Evolutionary conservation across 2,113 vertebrate genomes (phyloP).

Genomic region (Mugil cephalus): DNA sequence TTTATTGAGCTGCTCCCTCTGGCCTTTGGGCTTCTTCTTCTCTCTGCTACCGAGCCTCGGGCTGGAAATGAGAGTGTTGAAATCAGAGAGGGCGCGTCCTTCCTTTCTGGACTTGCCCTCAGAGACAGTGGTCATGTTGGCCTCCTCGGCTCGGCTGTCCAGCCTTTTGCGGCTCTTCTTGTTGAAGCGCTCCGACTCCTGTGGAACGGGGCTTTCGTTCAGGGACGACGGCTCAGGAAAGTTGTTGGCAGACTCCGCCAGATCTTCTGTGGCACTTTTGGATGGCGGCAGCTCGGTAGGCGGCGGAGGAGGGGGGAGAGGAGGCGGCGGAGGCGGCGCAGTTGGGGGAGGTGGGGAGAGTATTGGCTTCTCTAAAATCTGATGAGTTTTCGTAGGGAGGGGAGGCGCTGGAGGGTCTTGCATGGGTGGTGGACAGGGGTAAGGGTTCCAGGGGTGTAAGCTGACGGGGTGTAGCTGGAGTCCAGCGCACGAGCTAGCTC

Average conservation of each 20-base stretch:
- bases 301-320: constrained; percentile 86
- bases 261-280: constrained; percentile 88
- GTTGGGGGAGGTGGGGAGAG: constrained; percentile 82
- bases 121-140: constrained; percentile 89
- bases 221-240: constrained; percentile 95
- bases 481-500: constrained; percentile 91
- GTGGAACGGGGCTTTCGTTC: constrained; percentile 92
- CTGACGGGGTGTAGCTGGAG: constrained; percentile 93
- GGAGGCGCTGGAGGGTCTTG: constrained; percentile 87
- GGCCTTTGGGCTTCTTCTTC: constrained; percentile 97
- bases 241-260: constrained; percentile 91
- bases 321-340: constrained; percentile 80
- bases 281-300: constrained; percentile 88
- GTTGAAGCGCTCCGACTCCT: constrained; percentile 92
- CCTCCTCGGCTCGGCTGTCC: constrained; percentile 94
- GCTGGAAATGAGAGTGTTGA: constrained; percentile 96
- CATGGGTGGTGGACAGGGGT: constrained; percentile 90
- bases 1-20: constrained; percentile 92
- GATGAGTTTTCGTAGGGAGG: constrained; percentile 88
- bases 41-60: constrained; percentile 94
- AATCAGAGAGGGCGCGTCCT: constrained; percentile 91
- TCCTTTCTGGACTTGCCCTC: constrained; percentile 97
- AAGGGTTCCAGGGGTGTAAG: constrained; percentile 95
- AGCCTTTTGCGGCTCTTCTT: constrained; percentile 95
- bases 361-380: constrained; percentile 91